Evolutionary conservation across 2,113 vertebrate species (phyloP).

Genomic region (Platichthys flesus): DNA sequence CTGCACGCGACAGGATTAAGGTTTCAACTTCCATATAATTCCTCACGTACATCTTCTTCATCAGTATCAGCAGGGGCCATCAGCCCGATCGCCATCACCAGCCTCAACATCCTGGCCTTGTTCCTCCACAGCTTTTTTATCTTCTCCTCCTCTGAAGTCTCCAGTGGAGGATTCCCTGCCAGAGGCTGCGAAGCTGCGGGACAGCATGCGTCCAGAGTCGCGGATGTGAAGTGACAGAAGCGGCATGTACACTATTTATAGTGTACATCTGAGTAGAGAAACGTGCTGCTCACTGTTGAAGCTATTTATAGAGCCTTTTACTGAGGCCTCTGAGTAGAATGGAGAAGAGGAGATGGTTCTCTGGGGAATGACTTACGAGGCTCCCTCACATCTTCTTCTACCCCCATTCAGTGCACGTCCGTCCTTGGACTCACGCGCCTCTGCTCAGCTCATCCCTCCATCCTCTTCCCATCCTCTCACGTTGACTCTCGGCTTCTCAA

Average conservation of each 20-base stretch:
- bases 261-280: slow-evolving; percentile 66
- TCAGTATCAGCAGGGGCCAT: slow-evolving; percentile 23
- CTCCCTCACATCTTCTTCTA: slow-evolving; percentile 51
- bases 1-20: slow-evolving; percentile 15
- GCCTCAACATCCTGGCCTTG: slow-evolving; percentile 32
- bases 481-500: slow-evolving; percentile 25
- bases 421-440: slow-evolving; percentile 34
- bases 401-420: slow-evolving; percentile 53
- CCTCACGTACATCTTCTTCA: slow-evolving; percentile 43
- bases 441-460: slow-evolving; percentile 33
- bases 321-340: slow-evolving; percentile 66
- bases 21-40: slow-evolving; percentile 25
- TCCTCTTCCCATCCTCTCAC: slow-evolving; percentile 17
- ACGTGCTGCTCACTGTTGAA: slow-evolving; percentile 68
- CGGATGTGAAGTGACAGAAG: slow-evolving; percentile 72
- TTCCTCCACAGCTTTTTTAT: slow-evolving; percentile 53
- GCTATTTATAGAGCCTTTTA: slow-evolving; percentile 79
- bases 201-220: slow-evolving; percentile 50
- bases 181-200: slow-evolving; percentile 43
- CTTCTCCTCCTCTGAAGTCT: slow-evolving; percentile 46
- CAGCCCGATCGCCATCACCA: slow-evolving; percentile 22
- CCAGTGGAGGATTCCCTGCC: slow-evolving; percentile 64
- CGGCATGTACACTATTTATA: slow-evolving; percentile 77
- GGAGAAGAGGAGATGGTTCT: slow-evolving; percentile 57
- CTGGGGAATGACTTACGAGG: slow-evolving; percentile 70